Evolutionary conservation across 2,113 vertebrate genomes (phyloP), one percentile per base, ranked within the genome.

Genomic region (Grus americana): DNA sequence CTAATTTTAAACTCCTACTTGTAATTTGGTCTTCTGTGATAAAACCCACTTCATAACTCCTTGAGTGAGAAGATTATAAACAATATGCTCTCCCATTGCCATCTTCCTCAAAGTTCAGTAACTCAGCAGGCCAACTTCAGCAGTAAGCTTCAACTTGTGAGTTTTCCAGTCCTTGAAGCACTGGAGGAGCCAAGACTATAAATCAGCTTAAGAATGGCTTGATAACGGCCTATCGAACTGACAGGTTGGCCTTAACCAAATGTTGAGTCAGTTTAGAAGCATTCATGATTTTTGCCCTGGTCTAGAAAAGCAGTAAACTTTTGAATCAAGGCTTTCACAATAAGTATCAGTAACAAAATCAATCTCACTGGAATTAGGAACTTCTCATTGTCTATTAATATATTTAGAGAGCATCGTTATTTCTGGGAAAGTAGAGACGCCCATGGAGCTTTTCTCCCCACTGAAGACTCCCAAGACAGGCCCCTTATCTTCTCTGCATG

Each of bases 1-100:
- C 72, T 90, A 74, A 90, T 94, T 96, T 95, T 90, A 49, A 94
- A 86, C 83, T 90, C 90, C 79, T 83, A 86, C 93, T 86, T 93
- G 68, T 70, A 93, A 81, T 90, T 93, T 92, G 72, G 34, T 81
- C 83, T 94, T 94, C 26, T 80, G 49, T 87, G 81, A 81, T 42
- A 84, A 92, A 94, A 47, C 36, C 12, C 12, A 30, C 76, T 86
- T 79, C 30, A 15, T 81, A 89, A 74, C 30, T 92, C 58, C 42
- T 72, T 4, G 3, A 90, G 17, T 67, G 79, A 93, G 63, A 78
- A 38, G 38, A 78, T 61, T n/a, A 78, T 61, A 89, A 95, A 75
- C 40, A 86, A 40, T 49, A 40, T 12, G 36, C 12, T 68, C 68
- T 88, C 42, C 44, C 26, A 15, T 42, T 86, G 32, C 59, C 49